Evolutionary conservation across 2,888 invertebrate species (phyloP).

Genomic region (Aleiodes testaceus): DNA sequence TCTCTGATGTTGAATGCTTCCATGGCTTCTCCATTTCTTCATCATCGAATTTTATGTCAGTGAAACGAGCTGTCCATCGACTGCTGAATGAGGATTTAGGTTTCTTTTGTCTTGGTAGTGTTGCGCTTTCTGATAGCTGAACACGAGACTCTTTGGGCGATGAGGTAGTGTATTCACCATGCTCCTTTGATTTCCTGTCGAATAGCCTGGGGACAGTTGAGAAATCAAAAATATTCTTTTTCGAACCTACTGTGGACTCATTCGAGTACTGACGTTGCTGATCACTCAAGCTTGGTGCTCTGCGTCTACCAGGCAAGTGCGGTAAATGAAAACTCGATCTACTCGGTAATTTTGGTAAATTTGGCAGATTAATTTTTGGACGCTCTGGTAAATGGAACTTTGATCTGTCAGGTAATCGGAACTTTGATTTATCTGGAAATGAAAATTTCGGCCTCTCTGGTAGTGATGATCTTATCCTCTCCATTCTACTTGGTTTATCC

Average conservation of each 20-base stretch:
- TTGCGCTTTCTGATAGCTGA: conserved; percentile 78
- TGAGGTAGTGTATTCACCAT: conserved; percentile 73
- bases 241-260: conserved; percentile 74
- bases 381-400: conserved; percentile 76
- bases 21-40: conserved; percentile 65
- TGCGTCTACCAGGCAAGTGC: conserved; percentile 57
- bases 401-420: conserved; percentile 72
- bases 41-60: conserved; percentile 65
- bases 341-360: conserved; percentile 76
- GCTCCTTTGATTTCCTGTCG: conserved; percentile 69
- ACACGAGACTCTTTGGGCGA: conserved; percentile 73
- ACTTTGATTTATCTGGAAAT: conserved; percentile 78
- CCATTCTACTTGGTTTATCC: conserved; percentile 73
- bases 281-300: conserved; percentile 58
- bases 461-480: conserved; percentile 77
- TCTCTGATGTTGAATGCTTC: conserved; percentile 67
- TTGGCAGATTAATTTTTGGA: conserved; percentile 76
- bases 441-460: conserved; percentile 78
- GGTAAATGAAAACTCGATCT: conserved; percentile 67
- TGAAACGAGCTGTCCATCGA: conserved; percentile 72
- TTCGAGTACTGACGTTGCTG: conserved; percentile 73
- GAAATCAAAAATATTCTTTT: conserved; percentile 81
- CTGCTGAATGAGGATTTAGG: conserved; percentile 73
- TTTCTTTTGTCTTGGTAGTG: conserved; percentile 77
- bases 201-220: conserved; percentile 85